A percentile compares a stretch with the other conserved stretches of the same genome.
These are phyloP conservation scores for Apamea anceps DNA, from an alignment of 2,888 invertebrate species.

Conservation along the genomic window DNA sequence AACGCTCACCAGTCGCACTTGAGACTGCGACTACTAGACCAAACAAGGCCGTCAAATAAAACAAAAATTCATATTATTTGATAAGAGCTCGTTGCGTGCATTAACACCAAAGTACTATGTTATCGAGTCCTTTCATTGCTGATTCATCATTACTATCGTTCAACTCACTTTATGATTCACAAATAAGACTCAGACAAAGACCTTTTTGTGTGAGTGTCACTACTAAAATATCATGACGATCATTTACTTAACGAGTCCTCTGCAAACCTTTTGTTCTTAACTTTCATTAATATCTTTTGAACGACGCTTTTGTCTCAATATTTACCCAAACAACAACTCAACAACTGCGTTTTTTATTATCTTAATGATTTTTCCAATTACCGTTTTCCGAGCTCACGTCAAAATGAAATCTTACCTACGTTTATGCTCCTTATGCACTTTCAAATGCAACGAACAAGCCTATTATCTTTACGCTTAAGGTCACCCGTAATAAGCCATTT, in stretches of 20 bases:
- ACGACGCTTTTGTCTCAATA: slow-evolving; percentile 4
- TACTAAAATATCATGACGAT: slow-evolving; percentile 20
- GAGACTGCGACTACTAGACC: neutral
- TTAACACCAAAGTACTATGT: slow-evolving; percentile 1
- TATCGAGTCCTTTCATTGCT: slow-evolving; percentile 18
- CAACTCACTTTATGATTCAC: slow-evolving; percentile 33
- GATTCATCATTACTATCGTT: slow-evolving; percentile 43
- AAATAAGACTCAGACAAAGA: slow-evolving; percentile 36
- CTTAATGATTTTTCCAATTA: slow-evolving; percentile 27
- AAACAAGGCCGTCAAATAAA: neutral
- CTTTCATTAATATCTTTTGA: slow-evolving; percentile 9
- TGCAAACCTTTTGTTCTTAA: slow-evolving; percentile 31
- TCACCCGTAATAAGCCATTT: slow-evolving; percentile 27
- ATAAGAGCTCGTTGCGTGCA: neutral
- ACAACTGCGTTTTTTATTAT: slow-evolving; percentile 1
- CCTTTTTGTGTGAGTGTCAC: slow-evolving; percentile 22
- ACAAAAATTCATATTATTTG: neutral
- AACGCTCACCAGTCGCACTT: neutral
- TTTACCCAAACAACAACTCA: neutral
- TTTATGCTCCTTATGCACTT: slow-evolving; percentile 23
- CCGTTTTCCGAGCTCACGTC: neutral
- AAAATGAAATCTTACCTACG: slow-evolving; percentile 14
- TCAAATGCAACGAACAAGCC: slow-evolving; percentile 27
- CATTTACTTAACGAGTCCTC: slow-evolving; percentile 19
- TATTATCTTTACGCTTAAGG: slow-evolving; percentile 27